Base-by-base conservation (phyloP, 2,797 vertebrate species). In the Aldrovandia affinis region DNA sequence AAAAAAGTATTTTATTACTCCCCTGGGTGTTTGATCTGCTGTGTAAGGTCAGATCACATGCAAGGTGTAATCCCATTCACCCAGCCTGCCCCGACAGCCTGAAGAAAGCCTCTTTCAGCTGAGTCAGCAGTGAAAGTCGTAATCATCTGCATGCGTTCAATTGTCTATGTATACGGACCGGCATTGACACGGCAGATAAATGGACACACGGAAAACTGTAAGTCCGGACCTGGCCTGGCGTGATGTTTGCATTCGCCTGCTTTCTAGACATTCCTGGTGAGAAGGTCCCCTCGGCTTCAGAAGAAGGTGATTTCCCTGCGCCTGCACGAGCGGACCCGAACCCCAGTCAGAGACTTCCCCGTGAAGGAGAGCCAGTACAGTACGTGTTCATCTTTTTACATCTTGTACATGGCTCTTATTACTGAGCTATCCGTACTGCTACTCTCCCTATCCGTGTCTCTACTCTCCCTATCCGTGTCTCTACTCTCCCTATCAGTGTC, bases 261-360 rank as follows among this genome's bases (percentile, higher is more conserved):
- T 30, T 65, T 87, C 3, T 82, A 99, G 98, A 96, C 94, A 59
- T 99, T 99, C 86, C 85, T 99, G 89, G 97, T 99, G 85, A 95
- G 96, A 85, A 97, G 95, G 89, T 98, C 96, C 0, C 83, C 91
- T 84, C 96, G 89, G 86, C 88, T 97, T 83, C 97, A 98, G 92
- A 98, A 93, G 91, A 99, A 99, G 88, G 97, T 99, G 1, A 95
- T 99, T 81, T 97, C 96, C 83, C 89, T 99, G 50, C 96, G 97
- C 30, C 92, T 98, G 89, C 93, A 96, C 73, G 81, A 88, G 81
- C 95, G 96, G 85, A 94, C 90, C 50, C 90, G 88, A 42, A 86
- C 90, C 28, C 90, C 92, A 0, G 87, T 98, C 33, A 95, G 93
- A 88, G 97, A 99, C 87, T 98, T 98, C 92, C 91, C 94, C 36